Evolutionary conservation across 1,140 invertebrate species (phyloP).

Genomic region (Papilio aristodemus): DNA sequence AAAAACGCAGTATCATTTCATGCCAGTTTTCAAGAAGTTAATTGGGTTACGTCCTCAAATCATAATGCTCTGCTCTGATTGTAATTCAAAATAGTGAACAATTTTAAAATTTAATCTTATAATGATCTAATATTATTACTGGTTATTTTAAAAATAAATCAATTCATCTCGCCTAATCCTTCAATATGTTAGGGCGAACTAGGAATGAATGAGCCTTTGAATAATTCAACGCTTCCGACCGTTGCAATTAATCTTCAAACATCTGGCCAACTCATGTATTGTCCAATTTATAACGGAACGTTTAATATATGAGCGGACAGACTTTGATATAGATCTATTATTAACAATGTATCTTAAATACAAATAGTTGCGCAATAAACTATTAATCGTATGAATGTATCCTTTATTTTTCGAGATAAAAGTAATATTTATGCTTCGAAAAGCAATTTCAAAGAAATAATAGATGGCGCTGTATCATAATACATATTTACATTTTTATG

Average conservation of each 20-base stretch:
- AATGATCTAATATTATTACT: no score
- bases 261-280: not conserved
- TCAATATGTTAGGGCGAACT: slow-evolving; percentile 16
- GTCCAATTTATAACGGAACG: not conserved
- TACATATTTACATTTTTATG: not conserved
- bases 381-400: not conserved
- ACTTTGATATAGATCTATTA: not conserved
- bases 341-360: no score
- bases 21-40: no score
- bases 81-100: no score
- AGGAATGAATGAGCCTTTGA: not conserved
- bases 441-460: not conserved
- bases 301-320: not conserved
- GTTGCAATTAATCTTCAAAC: slow-evolving; percentile 18
- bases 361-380: not conserved
- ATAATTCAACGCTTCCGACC: not conserved
- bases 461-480: not conserved
- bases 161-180: not conserved
- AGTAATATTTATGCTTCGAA: not conserved
- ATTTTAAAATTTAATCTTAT: no score
- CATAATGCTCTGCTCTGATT: no score
- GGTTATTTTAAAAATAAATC: slow-evolving; percentile 3
- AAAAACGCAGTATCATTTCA: no score
- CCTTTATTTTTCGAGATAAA: not conserved
- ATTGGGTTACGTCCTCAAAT: no score